These are phyloP conservation scores for Blastomussa wellsi DNA, from an alignment of 92 coral and sea anemone genomes.

Conservation along the genomic window DNA sequence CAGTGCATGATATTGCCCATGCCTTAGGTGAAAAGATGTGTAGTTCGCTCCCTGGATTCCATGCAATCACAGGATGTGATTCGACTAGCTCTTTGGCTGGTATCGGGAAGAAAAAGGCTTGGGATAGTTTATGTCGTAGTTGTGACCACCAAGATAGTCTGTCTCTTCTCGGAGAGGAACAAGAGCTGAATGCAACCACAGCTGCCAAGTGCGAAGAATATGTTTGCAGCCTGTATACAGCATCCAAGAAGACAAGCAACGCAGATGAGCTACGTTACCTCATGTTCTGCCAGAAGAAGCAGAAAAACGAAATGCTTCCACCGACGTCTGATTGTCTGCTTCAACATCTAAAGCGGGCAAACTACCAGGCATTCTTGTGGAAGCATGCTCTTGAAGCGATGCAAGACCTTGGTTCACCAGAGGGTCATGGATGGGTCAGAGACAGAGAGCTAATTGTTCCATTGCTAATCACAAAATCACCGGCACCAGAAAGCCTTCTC, in stretches of 20 bases:
- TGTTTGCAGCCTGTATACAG: conserved; percentile 42
- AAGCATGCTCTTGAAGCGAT: conserved; percentile 61
- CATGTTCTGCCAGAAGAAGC: conserved; percentile 51
- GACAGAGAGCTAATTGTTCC: conserved; percentile 43
- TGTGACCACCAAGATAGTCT: conserved; percentile 36
- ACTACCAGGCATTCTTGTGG: conserved; percentile 63
- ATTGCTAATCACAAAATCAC: conserved; percentile 52
- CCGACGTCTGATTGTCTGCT: conserved; percentile 60
- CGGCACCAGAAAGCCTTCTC: conserved; percentile 59
- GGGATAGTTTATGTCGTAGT: conserved; percentile 49
- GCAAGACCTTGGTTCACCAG: conserved; percentile 59
- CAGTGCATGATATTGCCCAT: conserved; percentile 58
- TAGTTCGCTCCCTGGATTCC: conserved; percentile 57
- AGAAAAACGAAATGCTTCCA: conserved; percentile 57
- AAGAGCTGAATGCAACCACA: conserved; percentile 32
- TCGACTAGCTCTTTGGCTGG: conserved; percentile 58
- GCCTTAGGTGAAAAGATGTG: conserved; percentile 36
- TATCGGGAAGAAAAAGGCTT: conserved; percentile 63
- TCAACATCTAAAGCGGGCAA: conserved; percentile 51
- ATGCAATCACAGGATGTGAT: conserved; percentile 71
- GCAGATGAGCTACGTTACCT: conserved; percentile 46
- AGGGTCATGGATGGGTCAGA: conserved; percentile 58
- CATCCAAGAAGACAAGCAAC: conserved; percentile 45
- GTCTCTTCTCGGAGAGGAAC: conserved; percentile 33
- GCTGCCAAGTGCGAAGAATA: conserved; percentile 42